A percentile compares a stretch with the other conserved stretches of the same genome.
Conservation (phyloP, 2,113 vertebrate species). For the Myocastor coypus region DNA sequence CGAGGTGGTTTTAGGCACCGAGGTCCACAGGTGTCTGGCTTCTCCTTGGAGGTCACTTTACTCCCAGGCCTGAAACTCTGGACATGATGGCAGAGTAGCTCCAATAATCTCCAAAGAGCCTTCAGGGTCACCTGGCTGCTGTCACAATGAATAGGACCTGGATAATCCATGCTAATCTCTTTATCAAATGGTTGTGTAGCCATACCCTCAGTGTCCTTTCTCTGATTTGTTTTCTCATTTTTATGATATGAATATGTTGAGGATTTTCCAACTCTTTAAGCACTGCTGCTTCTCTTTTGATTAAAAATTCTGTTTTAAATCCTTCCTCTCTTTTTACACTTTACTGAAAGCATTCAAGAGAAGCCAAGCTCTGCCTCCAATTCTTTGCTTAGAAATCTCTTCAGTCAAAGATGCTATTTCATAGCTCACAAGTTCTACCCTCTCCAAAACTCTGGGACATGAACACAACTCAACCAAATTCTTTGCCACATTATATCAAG, state of each 20-base stretch:
- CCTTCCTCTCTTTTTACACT: conserved; percentile 9
- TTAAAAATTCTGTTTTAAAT: conserved; percentile 50
- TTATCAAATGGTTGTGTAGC: neutral
- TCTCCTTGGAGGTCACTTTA: neutral
- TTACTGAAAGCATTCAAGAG: neutral
- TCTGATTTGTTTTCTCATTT: neutral
- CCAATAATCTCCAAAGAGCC: neutral
- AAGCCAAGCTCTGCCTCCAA: neutral
- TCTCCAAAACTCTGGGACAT: neutral
- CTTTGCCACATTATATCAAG: neutral
- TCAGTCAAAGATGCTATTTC: neutral
- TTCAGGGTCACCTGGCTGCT: neutral
- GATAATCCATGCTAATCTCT: neutral
- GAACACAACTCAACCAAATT: neutral
- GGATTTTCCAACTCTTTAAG: neutral
- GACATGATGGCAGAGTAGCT: neutral
- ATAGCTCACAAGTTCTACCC: neutral
- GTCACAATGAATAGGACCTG: neutral
- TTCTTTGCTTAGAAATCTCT: conserved; percentile 26
- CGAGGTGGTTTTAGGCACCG: neutral
- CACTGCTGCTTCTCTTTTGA: conserved; percentile 10
- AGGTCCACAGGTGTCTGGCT: neutral
- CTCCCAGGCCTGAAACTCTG: neutral
- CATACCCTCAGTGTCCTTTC: neutral
- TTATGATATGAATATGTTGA: neutral